phyloP scores from a whole-genome alignment of 2,888 invertebrate species.

The Congeria kusceri region DNA sequence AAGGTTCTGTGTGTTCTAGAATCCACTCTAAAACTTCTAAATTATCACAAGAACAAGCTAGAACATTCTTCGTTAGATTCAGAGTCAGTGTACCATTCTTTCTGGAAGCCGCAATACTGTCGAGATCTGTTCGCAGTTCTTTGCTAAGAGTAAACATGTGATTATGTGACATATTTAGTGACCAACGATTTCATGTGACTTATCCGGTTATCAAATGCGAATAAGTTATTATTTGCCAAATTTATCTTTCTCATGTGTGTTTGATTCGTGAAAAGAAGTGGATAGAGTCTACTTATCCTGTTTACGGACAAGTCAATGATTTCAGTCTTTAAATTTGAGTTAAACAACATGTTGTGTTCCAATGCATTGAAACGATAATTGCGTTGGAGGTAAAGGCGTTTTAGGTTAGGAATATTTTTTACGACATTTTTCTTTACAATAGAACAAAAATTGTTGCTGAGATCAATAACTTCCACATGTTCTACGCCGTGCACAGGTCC shows the following conservation, averaged over 20 bases:
- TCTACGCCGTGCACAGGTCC: slow-evolving; percentile 38
- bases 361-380: slow-evolving; percentile 20
- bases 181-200: slow-evolving; percentile 31
- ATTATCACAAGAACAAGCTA: slow-evolving; percentile 33
- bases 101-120: not conserved
- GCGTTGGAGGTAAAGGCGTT: slow-evolving; percentile 1
- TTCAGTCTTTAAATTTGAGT: slow-evolving; percentile 15
- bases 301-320: slow-evolving; percentile 24
- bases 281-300: slow-evolving; percentile 23
- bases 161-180: slow-evolving; percentile 14
- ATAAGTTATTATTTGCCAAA: slow-evolving; percentile 11
- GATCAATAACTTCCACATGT: slow-evolving; percentile 32
- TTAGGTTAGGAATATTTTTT: slow-evolving; percentile 17
- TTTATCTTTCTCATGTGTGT: slow-evolving; percentile 4
- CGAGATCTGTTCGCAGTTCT: not conserved
- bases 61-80: slow-evolving; percentile 15
- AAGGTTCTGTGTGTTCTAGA: not conserved
- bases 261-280: slow-evolving; percentile 13
- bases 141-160: not conserved
- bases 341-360: slow-evolving; percentile 21
- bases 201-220: slow-evolving; percentile 19
- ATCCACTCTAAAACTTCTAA: slow-evolving; percentile 38
- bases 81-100: slow-evolving; percentile 1
- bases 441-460: slow-evolving; percentile 26
- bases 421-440: slow-evolving; percentile 23